Percentiles rank a stretch among this genome's conserved stretches.
Evolutionary conservation across 2,888 invertebrate genomes (phyloP).

Genomic region (Laothoe populi): DNA sequence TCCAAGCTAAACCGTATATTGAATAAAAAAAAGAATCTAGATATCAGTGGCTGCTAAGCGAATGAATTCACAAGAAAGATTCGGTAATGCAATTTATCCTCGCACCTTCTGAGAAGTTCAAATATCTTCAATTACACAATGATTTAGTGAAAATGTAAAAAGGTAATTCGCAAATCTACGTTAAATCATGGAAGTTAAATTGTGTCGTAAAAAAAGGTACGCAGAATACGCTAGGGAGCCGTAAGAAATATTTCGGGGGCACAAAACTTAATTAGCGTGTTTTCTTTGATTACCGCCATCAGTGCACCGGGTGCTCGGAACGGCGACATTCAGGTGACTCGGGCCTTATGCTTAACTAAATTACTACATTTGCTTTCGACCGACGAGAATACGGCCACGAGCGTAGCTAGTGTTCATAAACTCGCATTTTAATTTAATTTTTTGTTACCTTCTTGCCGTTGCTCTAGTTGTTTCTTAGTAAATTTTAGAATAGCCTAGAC

Average conservation of each 20-base stretch:
- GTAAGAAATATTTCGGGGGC: slow-evolving; percentile 66
- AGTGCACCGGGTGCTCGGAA: slow-evolving; percentile 76
- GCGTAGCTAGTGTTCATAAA: slow-evolving; percentile 21
- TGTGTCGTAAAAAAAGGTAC: slow-evolving; percentile 41
- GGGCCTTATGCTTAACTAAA: slow-evolving; percentile 64
- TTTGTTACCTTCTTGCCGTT: slow-evolving; percentile 13
- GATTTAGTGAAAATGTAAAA: slow-evolving; percentile 25
- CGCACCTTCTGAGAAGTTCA: neutral
- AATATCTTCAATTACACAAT: slow-evolving; percentile 16
- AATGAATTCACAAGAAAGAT: slow-evolving; percentile 2
- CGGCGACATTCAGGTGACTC: slow-evolving; percentile 74
- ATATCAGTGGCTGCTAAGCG: neutral
- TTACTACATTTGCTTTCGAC: slow-evolving; percentile 70
- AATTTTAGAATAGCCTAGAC: neutral
- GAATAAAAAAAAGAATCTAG: slow-evolving; percentile 1
- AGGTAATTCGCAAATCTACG: slow-evolving; percentile 30
- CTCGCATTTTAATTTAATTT: slow-evolving; percentile 2
- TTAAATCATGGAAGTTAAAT: slow-evolving; percentile 41
- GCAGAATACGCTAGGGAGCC: slow-evolving; percentile 30
- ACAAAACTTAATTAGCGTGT: slow-evolving; percentile 80
- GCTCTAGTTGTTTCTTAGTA: neutral
- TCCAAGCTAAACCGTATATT: neutral
- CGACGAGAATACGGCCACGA: slow-evolving; percentile 32
- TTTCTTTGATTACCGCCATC: slow-evolving; percentile 84
- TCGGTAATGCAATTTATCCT: neutral